These are phyloP conservation scores for Anastrepha ludens DNA, from an alignment of 1,140 invertebrate species.

Conservation along the genomic window DNA sequence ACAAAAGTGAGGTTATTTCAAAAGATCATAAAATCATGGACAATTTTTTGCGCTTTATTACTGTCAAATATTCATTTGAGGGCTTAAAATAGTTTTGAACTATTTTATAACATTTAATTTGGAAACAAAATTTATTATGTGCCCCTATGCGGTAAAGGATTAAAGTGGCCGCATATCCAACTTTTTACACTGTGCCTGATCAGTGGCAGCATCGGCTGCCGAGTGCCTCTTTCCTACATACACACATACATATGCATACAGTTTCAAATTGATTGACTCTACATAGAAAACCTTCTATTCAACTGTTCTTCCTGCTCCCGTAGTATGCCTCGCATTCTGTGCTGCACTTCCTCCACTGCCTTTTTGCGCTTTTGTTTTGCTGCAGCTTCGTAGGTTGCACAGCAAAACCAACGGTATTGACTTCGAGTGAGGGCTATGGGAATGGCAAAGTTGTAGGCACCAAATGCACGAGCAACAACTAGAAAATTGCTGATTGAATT, in stretches of 20 bases:
- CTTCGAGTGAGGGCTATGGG: background rate
- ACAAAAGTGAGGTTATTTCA: too few species aligned
- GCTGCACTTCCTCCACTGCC: background rate
- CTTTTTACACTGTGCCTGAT: too few species aligned
- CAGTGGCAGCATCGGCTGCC: background rate
- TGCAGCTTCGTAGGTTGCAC: background rate
- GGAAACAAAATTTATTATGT: too few species aligned
- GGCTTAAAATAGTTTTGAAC: too few species aligned
- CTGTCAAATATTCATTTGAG: too few species aligned
- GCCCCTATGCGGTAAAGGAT: too few species aligned
- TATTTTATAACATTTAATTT: too few species aligned
- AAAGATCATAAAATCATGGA: too few species aligned
- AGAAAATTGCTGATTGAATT: background rate
- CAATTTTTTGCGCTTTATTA: too few species aligned
- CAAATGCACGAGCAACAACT: background rate
- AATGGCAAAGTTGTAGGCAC: background rate
- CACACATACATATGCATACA: background rate
- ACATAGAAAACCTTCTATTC: background rate
- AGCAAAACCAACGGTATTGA: slow-evolving; percentile 15
- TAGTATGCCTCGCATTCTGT: background rate
- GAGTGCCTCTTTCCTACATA: background rate
- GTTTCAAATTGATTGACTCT: too few species aligned
- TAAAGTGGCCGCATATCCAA: too few species aligned
- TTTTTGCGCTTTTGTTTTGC: background rate
- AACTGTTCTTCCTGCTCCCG: background rate